Evolutionary conservation across 2,888 invertebrate species (phyloP).

Genomic region (Drosophila hawaiiensis): DNA sequence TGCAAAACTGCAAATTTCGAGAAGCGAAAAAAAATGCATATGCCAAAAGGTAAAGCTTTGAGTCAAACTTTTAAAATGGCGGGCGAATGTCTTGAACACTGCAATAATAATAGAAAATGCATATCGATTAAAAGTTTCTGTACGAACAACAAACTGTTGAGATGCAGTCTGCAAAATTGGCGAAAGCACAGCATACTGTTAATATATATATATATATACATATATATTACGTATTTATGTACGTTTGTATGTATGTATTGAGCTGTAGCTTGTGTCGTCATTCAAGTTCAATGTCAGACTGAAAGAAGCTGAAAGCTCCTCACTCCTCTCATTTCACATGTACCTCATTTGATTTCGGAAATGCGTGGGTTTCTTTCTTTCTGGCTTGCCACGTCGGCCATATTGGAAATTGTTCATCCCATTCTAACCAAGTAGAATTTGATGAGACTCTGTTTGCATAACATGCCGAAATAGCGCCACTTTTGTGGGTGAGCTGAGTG

Average conservation of each 20-base stretch:
- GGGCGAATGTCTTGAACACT: constrained; percentile 35
- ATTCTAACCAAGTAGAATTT: constrained; percentile 9
- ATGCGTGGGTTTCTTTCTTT: constrained; percentile 33
- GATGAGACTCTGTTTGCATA: constrained; percentile 30
- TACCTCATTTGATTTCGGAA: constrained; percentile 14
- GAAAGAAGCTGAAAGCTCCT: constrained; percentile 55
- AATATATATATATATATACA: not conserved
- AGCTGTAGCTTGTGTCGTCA: constrained; percentile 34
- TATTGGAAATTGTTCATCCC: constrained; percentile 41
- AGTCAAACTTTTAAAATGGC: constrained; percentile 74
- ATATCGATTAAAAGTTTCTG: constrained; percentile 55
- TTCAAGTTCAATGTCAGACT: constrained; percentile 79
- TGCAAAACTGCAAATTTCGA: constrained; percentile 24
- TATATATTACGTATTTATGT: constrained; percentile 8
- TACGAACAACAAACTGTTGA: constrained; percentile 71
- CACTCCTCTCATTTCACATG: constrained; percentile 8
- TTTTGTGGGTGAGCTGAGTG: constrained; percentile 10
- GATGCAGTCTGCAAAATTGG: constrained; percentile 57
- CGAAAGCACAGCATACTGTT: constrained; percentile 51
- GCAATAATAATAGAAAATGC: constrained; percentile 23
- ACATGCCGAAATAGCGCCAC: constrained; percentile 31
- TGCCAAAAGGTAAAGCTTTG: constrained; percentile 60
- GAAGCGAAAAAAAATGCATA: constrained; percentile 21
- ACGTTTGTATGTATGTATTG: constrained; percentile 8
- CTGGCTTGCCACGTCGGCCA: constrained; percentile 41